phyloP scores from a whole-genome alignment of 2,113 vertebrate genomes.

The Hucho hucho region DNA sequence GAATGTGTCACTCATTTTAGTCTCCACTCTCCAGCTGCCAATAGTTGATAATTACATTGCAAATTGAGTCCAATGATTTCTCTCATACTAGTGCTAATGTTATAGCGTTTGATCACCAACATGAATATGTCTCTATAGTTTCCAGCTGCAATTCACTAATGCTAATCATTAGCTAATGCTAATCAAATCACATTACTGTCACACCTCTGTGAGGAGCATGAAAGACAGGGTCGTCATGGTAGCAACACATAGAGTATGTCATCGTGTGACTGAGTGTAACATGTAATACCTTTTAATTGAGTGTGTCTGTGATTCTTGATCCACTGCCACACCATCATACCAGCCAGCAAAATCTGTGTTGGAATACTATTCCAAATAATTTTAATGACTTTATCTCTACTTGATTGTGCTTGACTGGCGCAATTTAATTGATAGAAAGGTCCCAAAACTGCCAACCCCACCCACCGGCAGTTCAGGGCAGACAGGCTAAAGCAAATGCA shows the following conservation, averaged over 20 bases:
- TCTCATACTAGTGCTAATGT: no score
- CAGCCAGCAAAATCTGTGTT: neutral
- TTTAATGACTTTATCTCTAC: no score
- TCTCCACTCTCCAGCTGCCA: neutral
- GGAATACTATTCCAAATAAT: no score
- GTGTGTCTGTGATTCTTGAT: no score
- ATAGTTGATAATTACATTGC: no score
- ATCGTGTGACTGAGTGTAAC: neutral
- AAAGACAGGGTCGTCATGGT: neutral
- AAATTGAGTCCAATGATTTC: no score
- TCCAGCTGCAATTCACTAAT: neutral
- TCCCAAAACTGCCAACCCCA: no score
- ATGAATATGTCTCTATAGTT: neutral
- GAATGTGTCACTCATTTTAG: neutral
- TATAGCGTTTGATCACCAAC: neutral
- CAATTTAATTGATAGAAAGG: no score
- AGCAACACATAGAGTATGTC: neutral
- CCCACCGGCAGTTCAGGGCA: no score
- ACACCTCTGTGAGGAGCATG: neutral
- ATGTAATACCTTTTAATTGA: neutral
- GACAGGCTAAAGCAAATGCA: no score
- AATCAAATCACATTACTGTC: slow-evolving; percentile 2
- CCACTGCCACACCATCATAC: neutral
- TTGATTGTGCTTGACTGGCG: no score
- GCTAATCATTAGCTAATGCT: neutral